These are phyloP conservation scores for Ryuthela nishihirai DNA, from an alignment of 2,888 invertebrate species.

Conservation along the genomic window DNA sequence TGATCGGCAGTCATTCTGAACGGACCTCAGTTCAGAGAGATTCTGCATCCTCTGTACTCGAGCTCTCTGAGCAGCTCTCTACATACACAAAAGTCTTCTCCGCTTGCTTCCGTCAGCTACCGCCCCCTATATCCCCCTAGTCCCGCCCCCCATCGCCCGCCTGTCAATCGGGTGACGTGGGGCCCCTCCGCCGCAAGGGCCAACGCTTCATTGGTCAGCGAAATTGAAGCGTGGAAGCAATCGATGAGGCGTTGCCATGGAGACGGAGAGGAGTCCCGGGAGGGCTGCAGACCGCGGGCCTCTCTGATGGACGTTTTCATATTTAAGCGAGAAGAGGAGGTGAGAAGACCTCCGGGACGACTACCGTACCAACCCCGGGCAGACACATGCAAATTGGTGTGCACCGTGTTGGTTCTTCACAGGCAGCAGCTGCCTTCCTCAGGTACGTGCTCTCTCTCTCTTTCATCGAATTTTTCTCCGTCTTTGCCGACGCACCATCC, in stretches of 20 bases:
- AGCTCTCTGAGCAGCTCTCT: too few relatives aligned
- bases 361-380: too few relatives aligned
- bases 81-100: too few relatives aligned
- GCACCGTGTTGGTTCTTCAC: constrained; percentile 27
- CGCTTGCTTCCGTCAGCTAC: too few relatives aligned
- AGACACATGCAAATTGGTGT: constrained; percentile 38
- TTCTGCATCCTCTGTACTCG: too few relatives aligned
- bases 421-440: constrained; percentile 33
- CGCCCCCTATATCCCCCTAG: too few relatives aligned
- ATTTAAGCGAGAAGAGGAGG: neutral
- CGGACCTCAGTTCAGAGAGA: too few relatives aligned
- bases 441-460: constrained; percentile 12
- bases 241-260: constrained; percentile 36
- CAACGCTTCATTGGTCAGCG: constrained; percentile 40
- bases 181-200: constrained; percentile 15
- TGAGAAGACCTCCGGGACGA: neutral
- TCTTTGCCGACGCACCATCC: too few relatives aligned
- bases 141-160: constrained; percentile 2
- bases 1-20: too few relatives aligned
- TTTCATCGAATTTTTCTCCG: too few relatives aligned
- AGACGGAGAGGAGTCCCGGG: constrained; percentile 8
- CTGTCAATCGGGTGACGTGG: neutral
- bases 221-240: constrained; percentile 39
- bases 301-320: constrained; percentile 1
- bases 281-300: neutral